Percentiles rank a stretch among this genome's conserved stretches.
phyloP scores from a whole-genome alignment of 2,797 vertebrate species.

The Craterocephalus amniculus region DNA sequence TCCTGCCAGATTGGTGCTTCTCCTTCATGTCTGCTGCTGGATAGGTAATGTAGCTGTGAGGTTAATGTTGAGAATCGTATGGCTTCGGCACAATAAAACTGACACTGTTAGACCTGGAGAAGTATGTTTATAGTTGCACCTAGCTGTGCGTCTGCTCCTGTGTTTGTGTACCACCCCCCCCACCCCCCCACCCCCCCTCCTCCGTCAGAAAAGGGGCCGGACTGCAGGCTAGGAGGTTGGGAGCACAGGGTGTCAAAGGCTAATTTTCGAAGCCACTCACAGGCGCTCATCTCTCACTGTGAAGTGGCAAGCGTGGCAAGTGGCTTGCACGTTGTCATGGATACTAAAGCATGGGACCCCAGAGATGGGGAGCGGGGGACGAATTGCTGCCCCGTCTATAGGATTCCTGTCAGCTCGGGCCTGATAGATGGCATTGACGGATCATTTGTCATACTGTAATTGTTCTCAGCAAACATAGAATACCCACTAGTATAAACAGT shows the following conservation, averaged over 20 bases:
- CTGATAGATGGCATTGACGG: slow-evolving; percentile 99
- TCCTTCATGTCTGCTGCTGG: slow-evolving; percentile 44
- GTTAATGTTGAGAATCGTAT: slow-evolving; percentile 79
- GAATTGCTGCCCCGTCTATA: slow-evolving; percentile 96
- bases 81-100: slow-evolving; percentile 70
- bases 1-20: slow-evolving; percentile 44
- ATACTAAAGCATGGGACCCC: slow-evolving; percentile 95
- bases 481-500: slow-evolving; percentile 99
- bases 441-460: slow-evolving; percentile 99
- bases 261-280: slow-evolving; percentile 85
- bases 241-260: slow-evolving; percentile 80
- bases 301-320: slow-evolving; percentile 86
- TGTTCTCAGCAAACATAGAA: slow-evolving; percentile 99
- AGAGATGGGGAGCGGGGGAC: slow-evolving; percentile 91
- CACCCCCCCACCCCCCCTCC: slow-evolving; percentile 46
- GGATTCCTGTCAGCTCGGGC: slow-evolving; percentile 97
- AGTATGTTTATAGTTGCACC: slow-evolving; percentile 58
- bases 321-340: slow-evolving; percentile 95
- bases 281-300: slow-evolving; percentile 85
- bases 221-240: slow-evolving; percentile 52
- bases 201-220: slow-evolving; percentile 56
- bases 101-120: slow-evolving; percentile 55
- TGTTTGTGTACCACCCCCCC: slow-evolving; percentile 55
- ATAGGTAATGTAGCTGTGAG: slow-evolving; percentile 72
- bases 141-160: slow-evolving; percentile 51